Base-by-base conservation (phyloP, 2,113 vertebrate genomes). In the Onychostoma macrolepis region DNA sequence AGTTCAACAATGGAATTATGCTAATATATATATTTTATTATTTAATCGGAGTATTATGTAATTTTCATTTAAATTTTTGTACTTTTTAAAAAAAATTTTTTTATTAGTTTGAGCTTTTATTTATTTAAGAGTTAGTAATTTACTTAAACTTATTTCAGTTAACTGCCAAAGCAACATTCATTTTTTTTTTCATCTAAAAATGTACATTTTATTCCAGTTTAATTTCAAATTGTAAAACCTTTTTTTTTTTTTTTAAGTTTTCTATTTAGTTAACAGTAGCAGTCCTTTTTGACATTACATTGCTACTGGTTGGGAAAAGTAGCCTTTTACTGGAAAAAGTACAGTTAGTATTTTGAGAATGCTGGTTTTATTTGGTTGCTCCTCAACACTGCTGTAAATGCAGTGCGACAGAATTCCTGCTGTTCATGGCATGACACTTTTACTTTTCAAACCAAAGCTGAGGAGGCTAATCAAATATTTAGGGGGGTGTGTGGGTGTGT, bases 381-480 rank as follows among this genome's bases (percentile, higher is more conserved):
- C 33, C 8, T 2, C 5, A 63, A 63, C 36, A 45, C 13, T 9
- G 19, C 19, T 78, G 21, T 61, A 61, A 76, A 43, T 56, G 61
- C 41, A 65, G 41, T 45, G 58, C 21, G 26, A 45, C n/a, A 11
- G 15, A 45, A 45, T 45, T 65, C n/a, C 24, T 63, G 38, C 36
- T 33, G n/a, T 65, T 48, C 26, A 67, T 48, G n/a, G 48, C 26
- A 45, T 11, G 26, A 61, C 58, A 67, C 58, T 28, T 81, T 67
- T 67, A 61, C 58, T 28, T 63, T 41, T 45, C 8, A 36, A 41
- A 41, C 7, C 58, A 28, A 65, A 82, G n/a, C 53, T 41, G 11
- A 15, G 8, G 30, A 56, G 61, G 56, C 76, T 48, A n/a, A 86
- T 71, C 2, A 80, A 69, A 86, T 53, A 80, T 53, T 50, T 53